A percentile compares a stretch with the other conserved stretches of the same genome.
phyloP scores from a whole-genome alignment of 2,888 invertebrate genomes.

The Sphaeridia pumilis region DNA sequence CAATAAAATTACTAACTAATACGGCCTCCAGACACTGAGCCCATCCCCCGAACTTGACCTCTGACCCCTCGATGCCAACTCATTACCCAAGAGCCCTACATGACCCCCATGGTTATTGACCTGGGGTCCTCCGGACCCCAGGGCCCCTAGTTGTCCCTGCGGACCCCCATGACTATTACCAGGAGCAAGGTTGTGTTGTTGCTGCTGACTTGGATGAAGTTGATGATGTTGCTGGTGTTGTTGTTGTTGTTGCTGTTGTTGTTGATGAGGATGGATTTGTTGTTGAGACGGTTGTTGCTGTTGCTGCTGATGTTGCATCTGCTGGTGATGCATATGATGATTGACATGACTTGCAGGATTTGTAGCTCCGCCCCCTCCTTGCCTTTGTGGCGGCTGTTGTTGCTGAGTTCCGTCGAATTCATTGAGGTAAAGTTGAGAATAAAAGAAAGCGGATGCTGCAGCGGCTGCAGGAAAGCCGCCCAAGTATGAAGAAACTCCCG shows the following conservation, averaged over 20 bases:
- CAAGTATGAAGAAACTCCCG: slow-evolving; percentile 26
- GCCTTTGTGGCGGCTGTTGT: slow-evolving; percentile 3
- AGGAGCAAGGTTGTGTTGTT: too few species aligned
- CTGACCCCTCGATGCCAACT: slow-evolving; percentile 4
- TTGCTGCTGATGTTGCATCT: slow-evolving; percentile 37
- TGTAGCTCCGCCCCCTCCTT: too few species aligned
- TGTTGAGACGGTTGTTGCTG: slow-evolving; percentile 35
- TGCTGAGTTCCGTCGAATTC: slow-evolving; percentile 23
- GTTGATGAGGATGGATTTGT: slow-evolving; percentile 36
- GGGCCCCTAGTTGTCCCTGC: too few species aligned
- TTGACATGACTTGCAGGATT: slow-evolving; percentile 23
- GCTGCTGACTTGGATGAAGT: too few species aligned
- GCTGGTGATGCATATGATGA: slow-evolving; percentile 36
- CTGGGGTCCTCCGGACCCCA: too few species aligned
- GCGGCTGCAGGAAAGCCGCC: slow-evolving; percentile 34
- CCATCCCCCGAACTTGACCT: slow-evolving; percentile 14
- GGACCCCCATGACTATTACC: too few species aligned
- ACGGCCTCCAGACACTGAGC: slow-evolving; percentile 34
- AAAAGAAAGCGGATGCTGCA: slow-evolving; percentile 33
- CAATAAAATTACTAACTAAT: slow-evolving; percentile 9
- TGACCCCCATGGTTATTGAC: too few species aligned
- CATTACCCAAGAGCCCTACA: background rate
- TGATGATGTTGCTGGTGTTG: slow-evolving; percentile 25
- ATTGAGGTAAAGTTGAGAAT: slow-evolving; percentile 35
- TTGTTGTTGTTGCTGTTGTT: slow-evolving; percentile 36